These are phyloP conservation scores for Drosophila chauvacae DNA, from an alignment of 1,140 invertebrate species.

Conservation along the genomic window DNA sequence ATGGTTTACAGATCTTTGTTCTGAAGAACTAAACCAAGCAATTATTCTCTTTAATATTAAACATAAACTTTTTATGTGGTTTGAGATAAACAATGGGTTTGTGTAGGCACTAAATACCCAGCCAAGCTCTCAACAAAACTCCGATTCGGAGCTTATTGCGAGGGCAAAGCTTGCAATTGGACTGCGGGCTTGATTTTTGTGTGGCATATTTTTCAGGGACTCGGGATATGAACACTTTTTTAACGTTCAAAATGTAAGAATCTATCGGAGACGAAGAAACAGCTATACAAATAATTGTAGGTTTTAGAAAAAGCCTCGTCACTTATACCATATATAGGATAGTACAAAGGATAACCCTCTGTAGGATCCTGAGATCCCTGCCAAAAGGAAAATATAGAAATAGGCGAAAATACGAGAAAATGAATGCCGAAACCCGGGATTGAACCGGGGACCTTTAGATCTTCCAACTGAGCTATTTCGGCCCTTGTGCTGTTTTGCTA, in stretches of 20 bases:
- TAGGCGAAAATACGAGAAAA: neutral
- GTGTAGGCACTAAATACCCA: neutral
- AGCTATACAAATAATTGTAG: neutral
- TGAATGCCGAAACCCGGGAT: constrained; percentile 89
- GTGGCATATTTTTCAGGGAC: constrained; percentile 3
- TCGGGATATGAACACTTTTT: no score
- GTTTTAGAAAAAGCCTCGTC: no score
- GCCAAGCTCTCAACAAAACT: no score
- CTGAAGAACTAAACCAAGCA: neutral
- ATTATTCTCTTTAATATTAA: neutral
- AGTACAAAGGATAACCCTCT: neutral
- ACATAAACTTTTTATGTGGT: no score
- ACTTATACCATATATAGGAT: neutral
- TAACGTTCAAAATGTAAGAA: neutral
- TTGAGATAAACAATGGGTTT: neutral
- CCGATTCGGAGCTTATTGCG: neutral
- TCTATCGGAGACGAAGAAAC: neutral
- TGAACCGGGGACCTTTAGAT: constrained; percentile 92
- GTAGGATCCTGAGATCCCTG: neutral
- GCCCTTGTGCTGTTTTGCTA: constrained; percentile 3
- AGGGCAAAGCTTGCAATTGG: neutral
- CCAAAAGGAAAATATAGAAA: neutral
- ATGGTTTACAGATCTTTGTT: neutral
- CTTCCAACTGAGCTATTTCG: constrained; percentile 90
- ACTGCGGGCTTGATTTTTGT: neutral